phyloP scores from a whole-genome alignment of 2,113 vertebrate genomes.

The Chrysemys picta region DNA sequence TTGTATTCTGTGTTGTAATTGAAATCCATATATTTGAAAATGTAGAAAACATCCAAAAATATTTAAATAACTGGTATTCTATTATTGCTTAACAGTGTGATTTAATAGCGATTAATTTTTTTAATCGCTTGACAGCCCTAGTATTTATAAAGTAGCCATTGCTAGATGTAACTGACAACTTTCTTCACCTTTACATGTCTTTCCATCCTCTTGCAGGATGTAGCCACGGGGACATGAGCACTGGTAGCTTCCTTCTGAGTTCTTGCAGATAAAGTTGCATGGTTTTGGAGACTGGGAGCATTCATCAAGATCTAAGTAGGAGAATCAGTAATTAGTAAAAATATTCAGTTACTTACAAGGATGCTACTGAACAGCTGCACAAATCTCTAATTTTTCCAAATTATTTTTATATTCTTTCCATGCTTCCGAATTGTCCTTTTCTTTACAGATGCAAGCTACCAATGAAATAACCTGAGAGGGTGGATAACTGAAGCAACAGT shows the following conservation, averaged over 20 bases:
- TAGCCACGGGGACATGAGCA: slow-evolving; percentile 88
- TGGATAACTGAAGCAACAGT: not conserved
- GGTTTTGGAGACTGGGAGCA: slow-evolving; percentile 88
- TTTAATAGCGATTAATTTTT: no score
- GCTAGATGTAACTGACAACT: not conserved
- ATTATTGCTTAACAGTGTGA: no score
- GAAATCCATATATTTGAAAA: no score
- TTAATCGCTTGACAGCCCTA: no score
- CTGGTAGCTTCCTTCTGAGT: slow-evolving; percentile 85
- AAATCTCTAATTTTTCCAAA: not conserved
- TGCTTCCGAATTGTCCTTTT: not conserved
- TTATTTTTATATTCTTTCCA: not conserved
- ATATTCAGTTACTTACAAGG: not conserved
- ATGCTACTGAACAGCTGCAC: not conserved
- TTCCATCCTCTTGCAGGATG: slow-evolving; percentile 85
- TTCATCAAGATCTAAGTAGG: slow-evolving; percentile 84
- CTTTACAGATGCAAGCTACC: not conserved
- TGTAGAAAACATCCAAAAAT: no score
- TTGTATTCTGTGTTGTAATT: no score
- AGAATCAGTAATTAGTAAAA: not conserved
- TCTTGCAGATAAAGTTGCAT: slow-evolving; percentile 91
- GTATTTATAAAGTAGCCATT: not conserved
- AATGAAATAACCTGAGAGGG: not conserved
- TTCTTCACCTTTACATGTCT: slow-evolving; percentile 84
- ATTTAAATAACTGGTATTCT: no score